Base-by-base conservation (phyloP, 1,140 invertebrate genomes). In the Aradophagus sp. region DNA sequence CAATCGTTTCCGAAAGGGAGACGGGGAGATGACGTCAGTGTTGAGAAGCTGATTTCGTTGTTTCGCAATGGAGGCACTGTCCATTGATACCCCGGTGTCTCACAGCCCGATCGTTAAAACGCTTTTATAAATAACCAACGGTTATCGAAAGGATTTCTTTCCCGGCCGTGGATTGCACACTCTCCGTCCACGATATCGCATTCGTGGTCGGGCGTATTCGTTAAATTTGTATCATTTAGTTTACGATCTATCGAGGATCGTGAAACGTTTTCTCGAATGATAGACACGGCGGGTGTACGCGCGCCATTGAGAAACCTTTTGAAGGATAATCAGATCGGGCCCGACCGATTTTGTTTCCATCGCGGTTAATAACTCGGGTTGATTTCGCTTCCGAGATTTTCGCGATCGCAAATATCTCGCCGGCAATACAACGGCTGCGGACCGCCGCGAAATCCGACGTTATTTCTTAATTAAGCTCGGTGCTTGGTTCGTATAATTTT, bases 141-240 rank as follows among this genome's bases (percentile, higher is more conserved):
- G 67, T 63, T 70, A 70, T 70, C 52, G 58, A 45, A 50, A 58
- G 52, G 67, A 70, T 70, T 63, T 31, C 50, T 62, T 55, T 50
- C 50, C 36, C 41, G 42, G 20, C 29, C n/a, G 23, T 23, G 55
- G 50, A 69, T 56, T 56, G 38, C 26, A 56, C 31, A 44, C 53
- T 66, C 56, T 50, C 39, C 62, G 44, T 44, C 52, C 34, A 23
- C 48, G 47, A 59, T 55, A 53, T 29, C 41, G 39, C 53, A 45
- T 27, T 45, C 31, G 52, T 52, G 42, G 41, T 41, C 20, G n/a
- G 44, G 23, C 42, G 41, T 26, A 56, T 63, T 38, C 58, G 50
- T 50, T 29, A 39, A 62, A 50, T 56, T 38, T 34, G 14, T 56
- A 29, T 53, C 48, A 62, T 69, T 69, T 17, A 42, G 52, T 63